Evolutionary conservation across 1,140 invertebrate genomes (phyloP).

Genomic region (Rhysida immarginata): DNA sequence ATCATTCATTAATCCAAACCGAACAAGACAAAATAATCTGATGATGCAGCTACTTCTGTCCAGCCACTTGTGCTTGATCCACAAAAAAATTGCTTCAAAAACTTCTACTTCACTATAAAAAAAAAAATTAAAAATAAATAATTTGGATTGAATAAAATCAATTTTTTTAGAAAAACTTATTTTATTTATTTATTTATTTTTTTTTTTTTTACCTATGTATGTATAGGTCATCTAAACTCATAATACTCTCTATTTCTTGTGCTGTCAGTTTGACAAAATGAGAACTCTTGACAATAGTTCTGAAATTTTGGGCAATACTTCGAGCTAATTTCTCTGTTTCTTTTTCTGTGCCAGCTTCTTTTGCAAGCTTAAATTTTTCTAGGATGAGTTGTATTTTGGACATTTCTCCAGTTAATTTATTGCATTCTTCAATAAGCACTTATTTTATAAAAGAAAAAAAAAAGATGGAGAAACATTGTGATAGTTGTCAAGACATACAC

Average conservation of each 20-base stretch:
- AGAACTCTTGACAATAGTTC: not conserved
- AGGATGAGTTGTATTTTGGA: too few species aligned
- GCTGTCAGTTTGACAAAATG: not conserved
- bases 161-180: not conserved
- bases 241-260: too few species aligned
- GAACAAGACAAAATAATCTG: slow-evolving; percentile 44
- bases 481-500: too few species aligned
- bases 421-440: too few species aligned
- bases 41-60: slow-evolving; percentile 36
- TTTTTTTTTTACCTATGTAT: not conserved
- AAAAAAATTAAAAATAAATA: not conserved
- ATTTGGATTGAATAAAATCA: not conserved
- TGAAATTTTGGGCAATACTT: too few species aligned
- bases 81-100: slow-evolving; percentile 52
- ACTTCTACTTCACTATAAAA: slow-evolving; percentile 53
- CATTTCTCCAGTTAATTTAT: too few species aligned
- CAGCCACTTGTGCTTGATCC: slow-evolving; percentile 50
- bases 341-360: too few species aligned
- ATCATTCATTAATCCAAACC: slow-evolving; percentile 45
- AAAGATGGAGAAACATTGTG: too few species aligned
- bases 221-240: not conserved
- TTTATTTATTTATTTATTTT: too few species aligned
- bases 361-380: too few species aligned
- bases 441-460: too few species aligned
- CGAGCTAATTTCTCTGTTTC: too few species aligned